phyloP scores from a whole-genome alignment of 2,888 invertebrate species.

The Caenorhabditis panamensis region DNA sequence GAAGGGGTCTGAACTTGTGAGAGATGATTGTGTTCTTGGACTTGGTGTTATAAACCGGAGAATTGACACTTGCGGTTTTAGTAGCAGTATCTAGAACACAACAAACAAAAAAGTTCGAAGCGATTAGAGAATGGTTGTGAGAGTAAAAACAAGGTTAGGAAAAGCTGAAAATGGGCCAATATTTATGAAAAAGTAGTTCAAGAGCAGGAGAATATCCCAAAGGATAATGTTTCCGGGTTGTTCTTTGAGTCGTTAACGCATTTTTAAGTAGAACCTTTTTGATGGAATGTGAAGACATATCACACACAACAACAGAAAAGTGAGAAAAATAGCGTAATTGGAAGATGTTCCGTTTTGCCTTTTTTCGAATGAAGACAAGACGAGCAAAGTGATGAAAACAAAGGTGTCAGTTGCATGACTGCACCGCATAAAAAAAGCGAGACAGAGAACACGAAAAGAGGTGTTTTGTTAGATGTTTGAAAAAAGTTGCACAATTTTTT shows the following conservation, averaged over 20 bases:
- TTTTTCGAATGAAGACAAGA: not conserved
- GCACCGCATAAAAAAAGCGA: conserved; percentile 16
- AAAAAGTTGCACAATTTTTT: conserved; percentile 6
- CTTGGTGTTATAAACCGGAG: no score
- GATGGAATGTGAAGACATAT: no score
- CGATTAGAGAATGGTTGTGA: no score
- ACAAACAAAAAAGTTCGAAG: no score
- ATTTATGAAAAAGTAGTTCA: not conserved
- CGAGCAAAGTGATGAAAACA: conserved; percentile 37
- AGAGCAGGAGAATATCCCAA: not conserved
- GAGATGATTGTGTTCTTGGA: no score
- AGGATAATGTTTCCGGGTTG: not conserved
- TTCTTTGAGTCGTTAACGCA: conserved; percentile 10
- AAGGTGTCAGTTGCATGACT: conserved; percentile 54
- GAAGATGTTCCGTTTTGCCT: conserved; percentile 35
- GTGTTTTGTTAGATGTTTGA: not conserved
- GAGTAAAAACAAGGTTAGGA: no score
- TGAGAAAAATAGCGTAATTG: conserved; percentile 27
- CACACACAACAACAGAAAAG: conserved; percentile 9
- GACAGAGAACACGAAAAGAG: no score
- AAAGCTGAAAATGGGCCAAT: no score
- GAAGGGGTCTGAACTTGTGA: not conserved
- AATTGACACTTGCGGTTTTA: no score
- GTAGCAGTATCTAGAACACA: no score
- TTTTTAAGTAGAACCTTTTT: conserved; percentile 3